Evolutionary conservation across 2,113 vertebrate genomes (phyloP).

Genomic region (Bufo bufo): DNA sequence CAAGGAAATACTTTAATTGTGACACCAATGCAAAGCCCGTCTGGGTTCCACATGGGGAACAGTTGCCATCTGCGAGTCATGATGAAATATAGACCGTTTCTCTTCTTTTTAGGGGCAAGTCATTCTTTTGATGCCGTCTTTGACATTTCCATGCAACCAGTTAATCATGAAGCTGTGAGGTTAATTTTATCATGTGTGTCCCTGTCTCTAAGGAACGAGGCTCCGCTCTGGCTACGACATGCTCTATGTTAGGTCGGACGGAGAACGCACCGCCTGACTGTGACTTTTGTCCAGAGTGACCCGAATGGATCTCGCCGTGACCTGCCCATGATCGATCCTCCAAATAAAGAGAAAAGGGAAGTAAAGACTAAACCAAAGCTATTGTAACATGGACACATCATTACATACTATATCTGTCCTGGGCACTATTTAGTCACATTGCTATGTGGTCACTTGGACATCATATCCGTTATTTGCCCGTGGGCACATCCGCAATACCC

Average conservation of each 20-base stretch:
- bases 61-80: constrained; percentile 27
- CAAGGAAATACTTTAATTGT: constrained; percentile 55
- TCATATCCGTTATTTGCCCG: too few species aligned
- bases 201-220: constrained; percentile 69
- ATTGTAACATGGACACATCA: not conserved
- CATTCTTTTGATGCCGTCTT: constrained; percentile 47
- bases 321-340: not conserved
- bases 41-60: not conserved
- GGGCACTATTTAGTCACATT: too few species aligned
- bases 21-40: constrained; percentile 9
- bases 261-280: constrained; percentile 61
- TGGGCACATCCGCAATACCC: too few species aligned
- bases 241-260: constrained; percentile 42
- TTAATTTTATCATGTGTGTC: constrained; percentile 71
- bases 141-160: constrained; percentile 65
- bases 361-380: not conserved
- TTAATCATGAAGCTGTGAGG: constrained; percentile 68
- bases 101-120: constrained; percentile 55
- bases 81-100: constrained; percentile 56
- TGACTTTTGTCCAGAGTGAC: constrained; percentile 63
- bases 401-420: too few species aligned
- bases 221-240: constrained; percentile 68
- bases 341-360: constrained; percentile 1
- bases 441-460: too few species aligned
- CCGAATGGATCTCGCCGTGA: constrained; percentile 53